phyloP scores from a whole-genome alignment of 2,888 invertebrate species.

The Abrostola tripartita region DNA sequence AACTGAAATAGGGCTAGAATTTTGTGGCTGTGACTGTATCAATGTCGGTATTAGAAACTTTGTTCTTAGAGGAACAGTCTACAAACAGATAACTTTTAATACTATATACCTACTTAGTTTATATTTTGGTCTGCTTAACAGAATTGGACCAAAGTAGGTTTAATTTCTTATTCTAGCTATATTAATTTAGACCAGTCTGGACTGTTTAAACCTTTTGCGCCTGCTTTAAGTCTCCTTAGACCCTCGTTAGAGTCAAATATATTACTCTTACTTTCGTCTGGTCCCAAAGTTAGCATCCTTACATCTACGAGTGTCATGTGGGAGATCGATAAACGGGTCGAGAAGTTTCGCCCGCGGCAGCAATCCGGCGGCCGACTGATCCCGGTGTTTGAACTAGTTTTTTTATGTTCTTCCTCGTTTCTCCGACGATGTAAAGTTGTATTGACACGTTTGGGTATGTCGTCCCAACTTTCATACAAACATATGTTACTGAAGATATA shows the following conservation, averaged over 20 bases:
- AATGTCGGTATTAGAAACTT: too few species aligned
- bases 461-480: constrained; percentile 16
- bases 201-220: too few species aligned
- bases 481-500: constrained; percentile 8
- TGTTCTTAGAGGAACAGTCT: too few species aligned
- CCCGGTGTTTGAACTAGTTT: constrained; percentile 43
- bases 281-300: constrained; percentile 27
- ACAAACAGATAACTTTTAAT: too few species aligned
- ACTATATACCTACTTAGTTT: too few species aligned
- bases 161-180: too few species aligned
- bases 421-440: constrained; percentile 40
- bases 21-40: too few species aligned
- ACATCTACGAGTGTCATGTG: constrained; percentile 20
- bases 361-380: constrained; percentile 27
- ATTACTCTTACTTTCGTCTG: constrained; percentile 1
- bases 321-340: constrained; percentile 60
- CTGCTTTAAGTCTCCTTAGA: too few species aligned
- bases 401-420: constrained; percentile 31
- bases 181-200: too few species aligned
- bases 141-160: too few species aligned
- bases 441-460: constrained; percentile 29
- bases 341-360: constrained; percentile 49
- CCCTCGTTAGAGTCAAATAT: neutral
- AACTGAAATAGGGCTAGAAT: too few species aligned
- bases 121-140: too few species aligned